phyloP scores from a whole-genome alignment of 2,113 vertebrate genomes.

The Gambusia affinis region DNA sequence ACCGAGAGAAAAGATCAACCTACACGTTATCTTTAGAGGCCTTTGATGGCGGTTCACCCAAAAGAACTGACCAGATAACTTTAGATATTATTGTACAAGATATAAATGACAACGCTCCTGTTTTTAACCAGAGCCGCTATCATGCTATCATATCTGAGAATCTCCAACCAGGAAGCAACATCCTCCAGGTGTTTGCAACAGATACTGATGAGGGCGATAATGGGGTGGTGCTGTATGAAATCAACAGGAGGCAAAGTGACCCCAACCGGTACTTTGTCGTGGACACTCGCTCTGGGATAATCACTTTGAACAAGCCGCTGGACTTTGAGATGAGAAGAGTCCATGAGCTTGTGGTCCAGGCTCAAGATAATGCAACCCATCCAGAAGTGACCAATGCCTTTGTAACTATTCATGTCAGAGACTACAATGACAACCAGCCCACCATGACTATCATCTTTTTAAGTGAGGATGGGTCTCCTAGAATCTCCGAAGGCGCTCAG shows the following conservation, averaged over 20 bases:
- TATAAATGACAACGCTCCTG: conserved; percentile 94
- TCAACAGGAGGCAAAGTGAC: conserved; percentile 95
- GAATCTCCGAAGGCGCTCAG: conserved; percentile 93
- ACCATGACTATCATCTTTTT: conserved; percentile 99
- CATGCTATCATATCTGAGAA: conserved; percentile 95
- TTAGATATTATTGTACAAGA: conserved; percentile 91
- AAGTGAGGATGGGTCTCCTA: conserved; percentile 94
- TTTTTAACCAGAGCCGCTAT: conserved; percentile 98
- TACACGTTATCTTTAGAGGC: conserved; percentile 90
- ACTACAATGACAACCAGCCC: conserved; percentile 98
- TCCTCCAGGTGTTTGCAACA: conserved; percentile 93
- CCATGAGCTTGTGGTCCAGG: conserved; percentile 96
- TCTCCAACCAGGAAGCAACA: conserved; percentile 89
- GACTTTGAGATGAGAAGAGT: conserved; percentile 94
- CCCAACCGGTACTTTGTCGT: conserved; percentile 92
- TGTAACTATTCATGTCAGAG: conserved; percentile 95
- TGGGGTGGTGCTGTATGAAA: conserved; percentile 92
- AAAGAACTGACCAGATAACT: conserved; percentile 86
- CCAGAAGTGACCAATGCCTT: conserved; percentile 95
- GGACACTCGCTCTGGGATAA: conserved; percentile 87
- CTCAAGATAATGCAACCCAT: conserved; percentile 90
- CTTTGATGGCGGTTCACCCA: conserved; percentile 93
- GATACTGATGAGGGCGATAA: conserved; percentile 93
- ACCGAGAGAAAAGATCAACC: conserved; percentile 88
- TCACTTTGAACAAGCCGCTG: conserved; percentile 90